Base-by-base conservation (phyloP, 2,888 invertebrate species). In the Chelonus formosanus region DNA sequence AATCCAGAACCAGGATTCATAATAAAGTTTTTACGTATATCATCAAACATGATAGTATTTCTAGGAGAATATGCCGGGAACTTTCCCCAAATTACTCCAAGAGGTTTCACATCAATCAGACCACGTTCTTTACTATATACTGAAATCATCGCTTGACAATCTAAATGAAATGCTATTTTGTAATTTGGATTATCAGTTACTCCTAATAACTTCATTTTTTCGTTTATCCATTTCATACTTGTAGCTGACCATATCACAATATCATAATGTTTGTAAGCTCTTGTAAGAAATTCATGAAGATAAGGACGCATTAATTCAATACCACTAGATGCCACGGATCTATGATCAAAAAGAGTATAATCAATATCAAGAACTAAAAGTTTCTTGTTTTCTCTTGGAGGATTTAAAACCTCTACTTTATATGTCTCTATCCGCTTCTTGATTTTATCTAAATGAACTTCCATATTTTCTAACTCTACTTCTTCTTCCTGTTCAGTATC, bases 221-320 rank as follows among this genome's bases (percentile, higher is more conserved):
- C 96, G 76, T 97, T 94, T 53, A 98, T 97, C 97, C 97, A 98
- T 78, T 95, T 96, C 97, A 98, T 97, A 69, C 94, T 94, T 0
- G 98, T 98, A 0, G 98, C 98, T 3, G 98, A 98, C 98, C 98
- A 98, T 73, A 98, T 97, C 0, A 95, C 97, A 73, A 98, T 97
- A 78, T 98, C 98, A 76, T 97, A 98, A 84, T 96, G 87, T 80
- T 91, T 89, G 78, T 96, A 96, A 0, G 95, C 94, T 0, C 91
- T 88, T 1, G 92, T 91, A 0, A 98, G 87, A 84, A 98, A 98
- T 83, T 98, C 97, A 81, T 98, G 98, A 40, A 98, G 88, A 83
- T 90, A 97, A 0, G 98, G 98, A 68, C 98, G 87, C 97, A 97
- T 98, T 61, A 98, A 84, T 84, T 98, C 96, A 20, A 88, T 88